Evolutionary conservation across 64 coral and sea anemone genomes (phyloP), one percentile per base, ranked within the genome.

Genomic region (Montipora capricornis): DNA sequence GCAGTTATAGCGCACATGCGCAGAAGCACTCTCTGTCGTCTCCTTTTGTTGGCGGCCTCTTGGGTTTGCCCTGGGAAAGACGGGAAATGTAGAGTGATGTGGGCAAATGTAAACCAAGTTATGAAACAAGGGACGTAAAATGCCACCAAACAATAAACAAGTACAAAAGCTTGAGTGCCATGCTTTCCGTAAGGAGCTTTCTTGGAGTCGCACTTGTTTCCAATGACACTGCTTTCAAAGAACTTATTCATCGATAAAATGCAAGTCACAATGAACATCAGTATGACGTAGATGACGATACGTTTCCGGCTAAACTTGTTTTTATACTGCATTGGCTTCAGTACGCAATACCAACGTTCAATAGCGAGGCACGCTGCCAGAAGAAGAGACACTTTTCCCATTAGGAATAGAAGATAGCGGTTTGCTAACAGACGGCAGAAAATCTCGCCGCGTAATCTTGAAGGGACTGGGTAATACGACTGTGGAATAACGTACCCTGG

Each of bases 21-120:
- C 64, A 86, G 19, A 50, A 86, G 6, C 37, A 73, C 5, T 71
- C 17, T 71, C 82, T 71, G 62, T 73, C 67, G 82, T 59, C 46
- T 86, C 47, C 19, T 68, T 86, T 71, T 86, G 66, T 50, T 86
- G 45, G 12, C 46, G n/a, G 0, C 71, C 5, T 86, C 46, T 4
- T 47, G 46, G 3, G 15, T 20, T 70, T 86, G 37, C 44, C 82
- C 82, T 9, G 62, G 64, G 44, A 64, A 86, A 49, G 82, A 73
- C 17, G 82, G 82, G 9, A 73, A 47, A 86, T 86, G 14, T 1
- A 70, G 16, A 5, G 9, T 12, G 16, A 93, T 93, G 19, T 93
- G 83, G 20, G 15, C 83, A 93, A 93, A 93, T 1, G 91, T 87
- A 8, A 93, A 13, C 91, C 91, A 93, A 29, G 82, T 93, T 48